Evolutionary conservation across 2,113 vertebrate genomes (phyloP).

Genomic region (Chaetura pelagica): DNA sequence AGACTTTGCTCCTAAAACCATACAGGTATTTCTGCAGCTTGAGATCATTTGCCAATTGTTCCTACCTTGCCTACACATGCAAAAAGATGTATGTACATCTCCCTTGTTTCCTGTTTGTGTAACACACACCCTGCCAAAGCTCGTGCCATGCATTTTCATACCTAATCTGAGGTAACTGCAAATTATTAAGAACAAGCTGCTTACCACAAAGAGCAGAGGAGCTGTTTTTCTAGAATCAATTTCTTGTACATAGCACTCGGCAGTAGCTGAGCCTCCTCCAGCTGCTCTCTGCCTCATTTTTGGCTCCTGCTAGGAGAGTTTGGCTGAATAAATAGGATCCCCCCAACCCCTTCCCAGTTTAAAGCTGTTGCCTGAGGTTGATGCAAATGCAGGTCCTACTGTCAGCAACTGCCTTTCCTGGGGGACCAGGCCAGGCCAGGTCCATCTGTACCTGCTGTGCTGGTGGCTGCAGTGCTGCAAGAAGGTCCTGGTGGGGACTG

Average conservation of each 20-base stretch:
- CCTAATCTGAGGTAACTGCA: not conserved
- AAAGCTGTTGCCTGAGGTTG: accelerated
- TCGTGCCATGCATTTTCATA: not conserved
- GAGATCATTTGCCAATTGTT: not conserved
- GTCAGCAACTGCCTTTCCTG: accelerated
- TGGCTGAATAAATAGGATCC: not conserved
- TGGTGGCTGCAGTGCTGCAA: no score
- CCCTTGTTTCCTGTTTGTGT: not conserved
- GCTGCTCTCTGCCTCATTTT: not conserved
- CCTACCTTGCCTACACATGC: not conserved
- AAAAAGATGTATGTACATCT: not conserved
- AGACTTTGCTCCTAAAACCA: not conserved
- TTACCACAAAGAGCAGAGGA: not conserved
- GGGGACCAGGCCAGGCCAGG: not conserved
- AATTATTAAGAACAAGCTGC: not conserved
- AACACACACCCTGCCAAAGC: accelerated
- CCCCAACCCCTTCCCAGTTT: not conserved
- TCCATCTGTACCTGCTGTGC: not conserved
- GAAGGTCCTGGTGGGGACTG: not conserved
- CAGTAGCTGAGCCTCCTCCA: not conserved
- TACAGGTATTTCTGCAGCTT: not conserved
- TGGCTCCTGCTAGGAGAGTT: not conserved
- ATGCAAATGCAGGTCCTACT: accelerated
- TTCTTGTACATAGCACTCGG: accelerated
- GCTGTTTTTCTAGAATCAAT: not conserved